Evolutionary conservation across 2,888 invertebrate genomes (phyloP).

Genomic region (Aricia artaxerxes): DNA sequence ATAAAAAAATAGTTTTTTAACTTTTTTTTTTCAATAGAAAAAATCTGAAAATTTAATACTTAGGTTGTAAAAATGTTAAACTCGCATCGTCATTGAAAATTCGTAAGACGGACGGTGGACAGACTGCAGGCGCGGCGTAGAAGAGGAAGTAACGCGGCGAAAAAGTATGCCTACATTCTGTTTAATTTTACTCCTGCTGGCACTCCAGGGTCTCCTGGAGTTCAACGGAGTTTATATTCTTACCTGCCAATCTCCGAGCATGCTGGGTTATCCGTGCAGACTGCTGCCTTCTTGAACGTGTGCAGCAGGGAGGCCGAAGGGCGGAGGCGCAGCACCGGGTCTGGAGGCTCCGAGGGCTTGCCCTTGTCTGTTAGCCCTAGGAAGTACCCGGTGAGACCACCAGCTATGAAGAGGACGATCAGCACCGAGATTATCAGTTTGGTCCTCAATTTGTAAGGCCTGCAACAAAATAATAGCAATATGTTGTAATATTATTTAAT

Average conservation of each 20-base stretch:
- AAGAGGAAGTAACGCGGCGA: too few species aligned
- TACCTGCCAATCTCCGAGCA: conserved; percentile 91
- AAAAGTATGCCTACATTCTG: too few species aligned
- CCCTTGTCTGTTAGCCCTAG: conserved; percentile 57
- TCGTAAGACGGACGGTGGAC: too few species aligned
- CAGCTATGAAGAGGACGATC: conserved; percentile 55
- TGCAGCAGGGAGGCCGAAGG: conserved; percentile 85
- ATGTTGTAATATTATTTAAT: background rate
- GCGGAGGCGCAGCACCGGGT: conserved; percentile 82
- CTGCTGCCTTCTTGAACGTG: conserved; percentile 84
- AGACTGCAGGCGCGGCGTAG: too few species aligned
- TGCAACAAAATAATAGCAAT: conserved; percentile 43
- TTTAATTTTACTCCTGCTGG: too few species aligned
- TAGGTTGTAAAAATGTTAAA: too few species aligned
- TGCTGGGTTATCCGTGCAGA: conserved; percentile 87
- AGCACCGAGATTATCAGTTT: conserved; percentile 57
- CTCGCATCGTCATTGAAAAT: too few species aligned
- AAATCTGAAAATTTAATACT: too few species aligned
- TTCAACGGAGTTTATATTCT: conserved; percentile 43
- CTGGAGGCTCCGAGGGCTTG: conserved; percentile 77
- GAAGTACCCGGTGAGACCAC: conserved; percentile 61
- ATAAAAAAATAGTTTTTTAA: too few species aligned
- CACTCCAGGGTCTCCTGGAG: too few species aligned
- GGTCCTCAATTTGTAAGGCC: conserved; percentile 59
- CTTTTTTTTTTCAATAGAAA: too few species aligned